Conservation (phyloP, 2,888 invertebrate genomes). For the Branchinecta sandiegonensis region DNA sequence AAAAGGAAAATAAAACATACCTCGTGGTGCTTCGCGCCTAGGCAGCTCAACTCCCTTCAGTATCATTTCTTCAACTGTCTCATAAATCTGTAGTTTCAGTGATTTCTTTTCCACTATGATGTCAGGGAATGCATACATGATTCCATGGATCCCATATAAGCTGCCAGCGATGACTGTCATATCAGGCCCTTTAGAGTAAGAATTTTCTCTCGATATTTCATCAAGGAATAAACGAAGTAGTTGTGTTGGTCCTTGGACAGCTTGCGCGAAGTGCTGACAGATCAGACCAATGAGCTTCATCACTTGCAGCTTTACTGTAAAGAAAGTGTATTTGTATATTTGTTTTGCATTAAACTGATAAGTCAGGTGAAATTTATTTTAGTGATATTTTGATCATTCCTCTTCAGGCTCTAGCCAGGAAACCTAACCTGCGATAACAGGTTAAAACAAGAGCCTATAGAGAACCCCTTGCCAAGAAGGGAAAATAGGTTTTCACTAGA, state of each 20-base stretch:
- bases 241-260: not conserved
- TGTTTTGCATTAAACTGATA: no score
- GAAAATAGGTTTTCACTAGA: no score
- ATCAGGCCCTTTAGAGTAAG: constrained; percentile 14
- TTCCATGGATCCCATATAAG: constrained; percentile 4
- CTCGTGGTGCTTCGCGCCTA: constrained; percentile 7
- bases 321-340: not conserved
- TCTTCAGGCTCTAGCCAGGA: no score
- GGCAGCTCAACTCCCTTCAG: not conserved
- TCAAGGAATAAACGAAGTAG: constrained; percentile 10
- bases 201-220: constrained; percentile 10
- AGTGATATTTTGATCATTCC: no score
- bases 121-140: not conserved
- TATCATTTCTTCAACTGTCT: not conserved
- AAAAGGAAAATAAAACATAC: not conserved
- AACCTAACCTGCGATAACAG: no score
- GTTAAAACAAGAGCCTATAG: no score
- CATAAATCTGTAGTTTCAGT: not conserved
- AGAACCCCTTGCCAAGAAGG: no score
- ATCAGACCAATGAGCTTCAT: constrained; percentile 4
- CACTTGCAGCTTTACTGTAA: not conserved
- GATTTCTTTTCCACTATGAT: constrained; percentile 1
- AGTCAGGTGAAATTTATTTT: no score
- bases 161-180: constrained; percentile 10
- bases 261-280: not conserved